A percentile compares a stretch with the other conserved stretches of the same genome.
phyloP scores from a whole-genome alignment of 2,797 vertebrate species.

The Gephyroberyx darwinii region DNA sequence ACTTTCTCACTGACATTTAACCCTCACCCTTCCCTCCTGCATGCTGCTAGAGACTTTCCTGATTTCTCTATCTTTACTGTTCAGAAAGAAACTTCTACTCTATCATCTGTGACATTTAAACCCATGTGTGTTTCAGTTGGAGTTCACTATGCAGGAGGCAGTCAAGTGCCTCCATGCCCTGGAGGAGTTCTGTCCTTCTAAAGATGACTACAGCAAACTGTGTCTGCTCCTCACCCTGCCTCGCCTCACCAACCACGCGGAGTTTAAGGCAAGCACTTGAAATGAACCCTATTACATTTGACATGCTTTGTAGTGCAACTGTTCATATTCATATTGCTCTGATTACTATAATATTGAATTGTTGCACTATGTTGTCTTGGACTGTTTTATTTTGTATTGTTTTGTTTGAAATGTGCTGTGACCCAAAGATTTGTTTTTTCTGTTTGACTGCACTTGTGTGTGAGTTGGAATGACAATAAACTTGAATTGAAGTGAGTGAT shows the following conservation, averaged over 20 bases:
- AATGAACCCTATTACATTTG: not conserved
- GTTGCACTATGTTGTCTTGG: too few relatives aligned
- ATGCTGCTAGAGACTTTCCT: slow-evolving; percentile 2
- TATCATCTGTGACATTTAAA: not conserved
- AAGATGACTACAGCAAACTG: slow-evolving; percentile 98
- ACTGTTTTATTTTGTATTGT: not conserved
- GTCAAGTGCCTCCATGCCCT: slow-evolving; percentile 95
- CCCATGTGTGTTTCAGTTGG: slow-evolving; percentile 82
- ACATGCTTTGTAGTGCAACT: not conserved
- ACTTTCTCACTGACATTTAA: slow-evolving; percentile 17
- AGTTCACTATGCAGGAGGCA: slow-evolving; percentile 98
- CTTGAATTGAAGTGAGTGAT: not conserved
- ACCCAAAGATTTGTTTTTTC: too few relatives aligned
- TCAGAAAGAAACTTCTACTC: not conserved
- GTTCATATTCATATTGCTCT: too few relatives aligned
- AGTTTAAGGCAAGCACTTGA: slow-evolving; percentile 86
- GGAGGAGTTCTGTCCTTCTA: slow-evolving; percentile 95
- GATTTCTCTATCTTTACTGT: not conserved
- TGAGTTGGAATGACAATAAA: not conserved
- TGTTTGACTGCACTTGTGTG: too few relatives aligned
- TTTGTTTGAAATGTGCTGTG: not conserved
- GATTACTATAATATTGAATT: too few relatives aligned
- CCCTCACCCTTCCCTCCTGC: not conserved
- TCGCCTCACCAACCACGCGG: slow-evolving; percentile 95
- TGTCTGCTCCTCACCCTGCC: slow-evolving; percentile 96